phyloP scores from a whole-genome alignment of 2,888 invertebrate genomes.

The Callyntrura guangdongensis region DNA sequence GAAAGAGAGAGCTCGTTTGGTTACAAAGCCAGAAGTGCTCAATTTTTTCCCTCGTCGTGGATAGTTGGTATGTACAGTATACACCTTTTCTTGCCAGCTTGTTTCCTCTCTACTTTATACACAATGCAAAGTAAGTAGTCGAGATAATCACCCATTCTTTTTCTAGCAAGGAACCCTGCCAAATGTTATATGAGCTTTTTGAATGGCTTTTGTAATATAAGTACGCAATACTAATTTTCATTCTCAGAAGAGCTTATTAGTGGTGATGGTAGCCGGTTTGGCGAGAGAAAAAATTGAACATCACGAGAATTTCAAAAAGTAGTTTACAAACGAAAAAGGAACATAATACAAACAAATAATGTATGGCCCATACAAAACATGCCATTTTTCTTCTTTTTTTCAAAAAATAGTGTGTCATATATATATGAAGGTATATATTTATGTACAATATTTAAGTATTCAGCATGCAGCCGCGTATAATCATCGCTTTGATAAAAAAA shows the following conservation, averaged over 20 bases:
- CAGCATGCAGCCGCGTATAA: constrained; percentile 2
- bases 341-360: constrained; percentile 4
- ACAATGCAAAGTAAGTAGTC: constrained; percentile 6
- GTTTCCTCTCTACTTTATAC: constrained; percentile 49
- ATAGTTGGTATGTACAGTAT: neutral
- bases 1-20: neutral
- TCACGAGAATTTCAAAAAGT: constrained; percentile 49
- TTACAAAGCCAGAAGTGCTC: constrained; percentile 59
- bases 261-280: constrained; percentile 44
- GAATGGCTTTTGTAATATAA: neutral
- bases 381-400: constrained; percentile 9
- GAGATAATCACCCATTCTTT: constrained; percentile 29
- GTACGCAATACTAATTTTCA: neutral
- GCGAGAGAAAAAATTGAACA: constrained; percentile 42
- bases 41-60: constrained; percentile 23
- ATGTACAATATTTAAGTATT: neutral
- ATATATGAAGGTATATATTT: neutral
- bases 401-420: neutral
- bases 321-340: constrained; percentile 26
- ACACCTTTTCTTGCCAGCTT: constrained; percentile 49
- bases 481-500: constrained; percentile 12
- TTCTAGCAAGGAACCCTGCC: constrained; percentile 46
- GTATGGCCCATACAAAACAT: neutral
- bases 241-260: constrained; percentile 50
- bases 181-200: constrained; percentile 55